Conservation (phyloP, 2,113 vertebrate species). For the Carassius auratus region DNA sequence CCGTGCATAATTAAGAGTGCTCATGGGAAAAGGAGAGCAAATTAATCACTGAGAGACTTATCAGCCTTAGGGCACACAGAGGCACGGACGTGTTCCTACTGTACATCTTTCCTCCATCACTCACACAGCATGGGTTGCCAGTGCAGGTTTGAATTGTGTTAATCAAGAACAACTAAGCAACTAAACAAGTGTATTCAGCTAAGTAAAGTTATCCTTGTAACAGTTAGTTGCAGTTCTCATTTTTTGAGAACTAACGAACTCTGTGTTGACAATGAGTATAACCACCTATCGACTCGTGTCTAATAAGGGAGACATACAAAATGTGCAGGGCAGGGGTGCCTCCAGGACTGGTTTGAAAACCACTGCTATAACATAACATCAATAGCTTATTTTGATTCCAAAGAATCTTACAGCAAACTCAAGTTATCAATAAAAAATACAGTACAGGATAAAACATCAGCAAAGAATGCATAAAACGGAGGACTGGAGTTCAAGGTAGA, state of each 20-base stretch:
- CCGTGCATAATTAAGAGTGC: conserved; percentile 49
- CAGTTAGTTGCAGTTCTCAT: background rate
- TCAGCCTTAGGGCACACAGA: conserved; percentile 33
- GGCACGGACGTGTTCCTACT: conserved; percentile 10
- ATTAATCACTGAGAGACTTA: conserved; percentile 47
- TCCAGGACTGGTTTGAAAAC: too few relatives aligned
- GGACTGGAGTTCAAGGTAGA: background rate
- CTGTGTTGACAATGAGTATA: too few relatives aligned
- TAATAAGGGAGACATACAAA: too few relatives aligned
- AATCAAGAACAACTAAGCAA: conserved; percentile 5
- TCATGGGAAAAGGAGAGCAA: conserved; percentile 44
- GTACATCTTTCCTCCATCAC: conserved; percentile 3
- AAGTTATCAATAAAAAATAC: too few relatives aligned
- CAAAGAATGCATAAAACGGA: background rate
- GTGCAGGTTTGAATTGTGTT: background rate
- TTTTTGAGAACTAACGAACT: too few relatives aligned
- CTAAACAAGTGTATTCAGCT: conserved; percentile 1
- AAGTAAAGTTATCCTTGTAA: background rate
- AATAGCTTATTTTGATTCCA: background rate
- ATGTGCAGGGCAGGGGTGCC: too few relatives aligned
- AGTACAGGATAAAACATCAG: background rate
- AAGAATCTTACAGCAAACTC: background rate
- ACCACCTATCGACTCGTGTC: too few relatives aligned
- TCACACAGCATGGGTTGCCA: conserved; percentile 6
- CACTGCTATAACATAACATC: background rate